phyloP scores from a whole-genome alignment of 2,888 invertebrate species.

The Bedellia somnulentella region DNA sequence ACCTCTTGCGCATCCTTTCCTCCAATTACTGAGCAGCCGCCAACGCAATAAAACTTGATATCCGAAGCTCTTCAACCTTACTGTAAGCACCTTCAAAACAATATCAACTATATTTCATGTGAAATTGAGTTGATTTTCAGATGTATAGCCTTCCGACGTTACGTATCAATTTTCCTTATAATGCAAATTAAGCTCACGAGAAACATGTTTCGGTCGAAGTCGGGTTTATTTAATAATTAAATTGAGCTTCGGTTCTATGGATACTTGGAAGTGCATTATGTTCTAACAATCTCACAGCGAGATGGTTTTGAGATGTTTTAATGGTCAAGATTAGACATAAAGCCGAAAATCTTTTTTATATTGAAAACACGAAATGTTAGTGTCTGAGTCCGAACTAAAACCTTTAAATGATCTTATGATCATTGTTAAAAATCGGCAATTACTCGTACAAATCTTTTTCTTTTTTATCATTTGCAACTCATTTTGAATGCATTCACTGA shows the following conservation, averaged over 20 bases:
- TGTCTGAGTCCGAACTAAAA: no score
- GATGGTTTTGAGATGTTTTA: constrained; percentile 51
- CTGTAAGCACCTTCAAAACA: constrained; percentile 3
- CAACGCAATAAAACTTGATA: constrained; percentile 40
- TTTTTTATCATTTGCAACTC: background rate
- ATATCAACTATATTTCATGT: background rate
- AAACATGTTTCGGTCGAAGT: constrained; percentile 54
- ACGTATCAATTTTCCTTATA: no score
- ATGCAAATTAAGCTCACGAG: constrained; percentile 59
- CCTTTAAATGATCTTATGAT: no score
- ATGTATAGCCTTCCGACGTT: no score
- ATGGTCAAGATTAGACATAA: constrained; percentile 58
- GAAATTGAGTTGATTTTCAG: no score
- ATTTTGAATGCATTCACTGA: constrained; percentile 16
- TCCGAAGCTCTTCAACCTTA: no score
- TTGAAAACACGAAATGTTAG: no score
- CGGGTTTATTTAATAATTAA: constrained; percentile 57
- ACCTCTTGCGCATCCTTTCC: constrained; percentile 57
- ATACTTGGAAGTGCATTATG: constrained; percentile 54
- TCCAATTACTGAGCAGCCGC: constrained; percentile 58
- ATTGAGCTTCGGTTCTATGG: constrained; percentile 40
- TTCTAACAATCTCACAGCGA: no score
- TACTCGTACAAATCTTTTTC: background rate
- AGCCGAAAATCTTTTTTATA: no score
- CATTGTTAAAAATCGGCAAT: no score